Conservation (phyloP, 2,113 vertebrate species). For the Mus musculus region DNA sequence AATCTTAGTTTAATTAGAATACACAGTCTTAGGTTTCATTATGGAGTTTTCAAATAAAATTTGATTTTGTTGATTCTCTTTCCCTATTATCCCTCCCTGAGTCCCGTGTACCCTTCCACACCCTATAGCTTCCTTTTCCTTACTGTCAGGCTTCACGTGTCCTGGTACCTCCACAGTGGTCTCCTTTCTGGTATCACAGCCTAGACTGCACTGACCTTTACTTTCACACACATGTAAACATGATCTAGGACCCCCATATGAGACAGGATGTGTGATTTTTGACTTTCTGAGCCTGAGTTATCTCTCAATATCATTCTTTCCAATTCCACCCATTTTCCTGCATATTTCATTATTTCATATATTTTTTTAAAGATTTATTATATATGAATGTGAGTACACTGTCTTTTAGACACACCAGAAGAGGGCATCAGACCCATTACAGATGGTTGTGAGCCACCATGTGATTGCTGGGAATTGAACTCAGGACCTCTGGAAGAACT, state of each 20-base stretch:
- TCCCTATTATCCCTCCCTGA: too few species aligned
- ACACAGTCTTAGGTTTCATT: neutral
- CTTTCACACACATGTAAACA: neutral
- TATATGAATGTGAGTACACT: too few species aligned
- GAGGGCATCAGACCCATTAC: too few species aligned
- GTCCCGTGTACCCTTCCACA: neutral
- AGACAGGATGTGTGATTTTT: neutral
- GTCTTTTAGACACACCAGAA: too few species aligned
- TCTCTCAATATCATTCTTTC: neutral
- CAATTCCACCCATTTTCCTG: neutral
- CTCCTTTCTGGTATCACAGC: neutral
- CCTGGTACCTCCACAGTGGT: too few species aligned
- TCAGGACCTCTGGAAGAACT: too few species aligned
- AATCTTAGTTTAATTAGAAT: neutral
- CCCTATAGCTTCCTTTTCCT: neutral
- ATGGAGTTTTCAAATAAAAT: neutral
- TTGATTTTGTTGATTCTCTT: neutral
- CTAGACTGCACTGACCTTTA: neutral
- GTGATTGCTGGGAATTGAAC: too few species aligned
- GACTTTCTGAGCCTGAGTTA: neutral
- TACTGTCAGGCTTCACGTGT: neutral
- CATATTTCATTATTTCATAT: neutral
- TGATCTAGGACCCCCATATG: neutral
- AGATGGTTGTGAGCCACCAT: too few species aligned
- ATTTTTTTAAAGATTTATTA: neutral